phyloP scores from a whole-genome alignment of 2,888 invertebrate species.

The Eupsilia transversa region DNA sequence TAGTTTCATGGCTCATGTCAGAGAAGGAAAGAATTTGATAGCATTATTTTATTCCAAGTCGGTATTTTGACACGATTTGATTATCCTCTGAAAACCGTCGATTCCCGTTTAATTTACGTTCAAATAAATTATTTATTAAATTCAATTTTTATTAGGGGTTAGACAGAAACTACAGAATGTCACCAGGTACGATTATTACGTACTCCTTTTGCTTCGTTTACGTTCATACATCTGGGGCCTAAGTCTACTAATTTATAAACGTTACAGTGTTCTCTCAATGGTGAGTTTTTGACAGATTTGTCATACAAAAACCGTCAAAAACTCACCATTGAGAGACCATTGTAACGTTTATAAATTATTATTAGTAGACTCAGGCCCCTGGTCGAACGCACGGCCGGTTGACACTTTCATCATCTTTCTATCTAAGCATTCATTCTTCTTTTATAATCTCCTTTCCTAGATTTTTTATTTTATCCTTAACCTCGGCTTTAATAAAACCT shows the following conservation, averaged over 20 bases:
- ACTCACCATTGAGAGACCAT: no score
- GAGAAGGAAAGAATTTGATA: not conserved
- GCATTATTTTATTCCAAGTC: not conserved
- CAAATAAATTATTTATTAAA: not conserved
- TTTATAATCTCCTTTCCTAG: conserved; percentile 39
- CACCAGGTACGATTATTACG: not conserved
- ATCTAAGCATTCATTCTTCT: conserved; percentile 16
- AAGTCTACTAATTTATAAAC: no score
- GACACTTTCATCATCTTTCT: not conserved
- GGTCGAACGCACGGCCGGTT: not conserved
- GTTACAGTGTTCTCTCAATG: no score
- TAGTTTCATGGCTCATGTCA: not conserved
- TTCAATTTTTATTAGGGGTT: no score
- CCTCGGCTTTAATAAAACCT: conserved; percentile 68
- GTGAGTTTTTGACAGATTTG: no score
- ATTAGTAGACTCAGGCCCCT: no score
- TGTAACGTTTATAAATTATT: no score
- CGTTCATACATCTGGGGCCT: no score
- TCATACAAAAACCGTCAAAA: no score
- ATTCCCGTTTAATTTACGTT: not conserved
- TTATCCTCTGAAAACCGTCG: not conserved
- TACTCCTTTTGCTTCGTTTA: not conserved
- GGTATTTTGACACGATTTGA: no score
- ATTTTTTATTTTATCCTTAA: conserved; percentile 40
- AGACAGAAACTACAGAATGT: no score